phyloP scores from a whole-genome alignment of 1,140 invertebrate species.

The Planococcus citri region DNA sequence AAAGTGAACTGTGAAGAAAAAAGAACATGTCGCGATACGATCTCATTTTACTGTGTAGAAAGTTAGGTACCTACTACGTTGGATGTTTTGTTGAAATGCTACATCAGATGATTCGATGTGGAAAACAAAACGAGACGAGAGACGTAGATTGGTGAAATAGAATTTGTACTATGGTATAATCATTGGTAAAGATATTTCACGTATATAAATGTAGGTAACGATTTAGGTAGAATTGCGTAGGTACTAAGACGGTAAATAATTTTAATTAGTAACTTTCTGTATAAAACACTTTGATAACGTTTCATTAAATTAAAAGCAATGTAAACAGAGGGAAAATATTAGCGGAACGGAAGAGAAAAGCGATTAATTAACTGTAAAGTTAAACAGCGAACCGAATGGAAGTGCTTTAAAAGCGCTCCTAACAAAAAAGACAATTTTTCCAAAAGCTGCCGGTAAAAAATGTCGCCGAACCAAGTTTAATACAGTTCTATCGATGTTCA shows the following conservation, averaged over 20 bases:
- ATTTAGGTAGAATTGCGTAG: no score
- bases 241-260: not conserved
- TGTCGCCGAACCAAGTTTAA: not conserved
- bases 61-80: no score
- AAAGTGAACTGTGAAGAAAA: no score
- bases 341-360: conserved; percentile 1
- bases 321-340: not conserved
- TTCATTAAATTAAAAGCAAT: conserved; percentile 17
- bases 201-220: no score
- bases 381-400: not conserved
- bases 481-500: not conserved
- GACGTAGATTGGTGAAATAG: no score
- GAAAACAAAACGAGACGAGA: no score
- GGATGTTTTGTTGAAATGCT: no score
- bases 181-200: no score
- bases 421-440: conserved; percentile 13
- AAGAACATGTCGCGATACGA: no score
- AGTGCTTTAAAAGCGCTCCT: not conserved
- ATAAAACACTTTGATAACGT: not conserved
- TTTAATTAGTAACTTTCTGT: conserved; percentile 1
- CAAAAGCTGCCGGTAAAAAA: not conserved
- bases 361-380: conserved; percentile 19
- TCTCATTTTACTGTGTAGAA: no score
- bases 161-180: no score
- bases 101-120: no score